A percentile compares a stretch with the other conserved stretches of the same genome.
These are phyloP conservation scores for Lycaon pictus DNA, from an alignment of 2,113 vertebrate species.

Conservation along the genomic window DNA sequence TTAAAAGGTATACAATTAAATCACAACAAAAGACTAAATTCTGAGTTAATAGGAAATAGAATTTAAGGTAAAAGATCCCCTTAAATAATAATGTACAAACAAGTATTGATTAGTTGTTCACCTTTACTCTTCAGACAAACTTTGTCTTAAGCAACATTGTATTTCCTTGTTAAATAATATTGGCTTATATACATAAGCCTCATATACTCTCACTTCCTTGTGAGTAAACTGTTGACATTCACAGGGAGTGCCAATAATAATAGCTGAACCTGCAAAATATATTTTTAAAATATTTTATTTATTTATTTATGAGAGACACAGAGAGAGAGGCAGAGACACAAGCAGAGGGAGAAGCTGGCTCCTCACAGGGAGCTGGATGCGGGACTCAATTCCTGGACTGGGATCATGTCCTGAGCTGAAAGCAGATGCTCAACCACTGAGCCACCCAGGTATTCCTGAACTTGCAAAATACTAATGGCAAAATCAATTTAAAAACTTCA, in stretches of 20 bases:
- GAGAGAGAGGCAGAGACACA: too few relatives aligned
- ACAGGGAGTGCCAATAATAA: background rate
- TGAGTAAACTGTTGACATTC: slow-evolving; percentile 21
- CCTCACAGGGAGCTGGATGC: too few relatives aligned
- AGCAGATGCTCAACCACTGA: too few relatives aligned
- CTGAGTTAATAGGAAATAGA: slow-evolving; percentile 46
- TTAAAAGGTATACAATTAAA: slow-evolving; percentile 9
- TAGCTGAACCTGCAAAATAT: slow-evolving; percentile 49
- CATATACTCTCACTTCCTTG: slow-evolving; percentile 18
- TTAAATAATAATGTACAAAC: slow-evolving; percentile 27
- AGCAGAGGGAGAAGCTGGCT: too few relatives aligned
- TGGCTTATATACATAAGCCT: background rate
- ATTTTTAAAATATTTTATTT: too few relatives aligned
- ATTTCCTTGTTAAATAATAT: slow-evolving; percentile 15
- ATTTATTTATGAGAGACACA: too few relatives aligned
- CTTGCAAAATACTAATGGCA: slow-evolving; percentile 43
- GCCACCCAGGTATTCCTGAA: background rate
- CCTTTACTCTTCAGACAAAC: slow-evolving; percentile 22
- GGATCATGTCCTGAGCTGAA: too few relatives aligned
- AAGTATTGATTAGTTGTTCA: background rate
- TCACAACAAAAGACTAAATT: background rate
- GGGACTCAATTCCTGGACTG: too few relatives aligned
- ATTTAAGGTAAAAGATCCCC: background rate
- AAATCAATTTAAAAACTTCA: slow-evolving; percentile 27
- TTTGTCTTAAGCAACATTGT: background rate